Base-by-base conservation (phyloP, 2,888 invertebrate species). In the Callosobruchus maculatus region DNA sequence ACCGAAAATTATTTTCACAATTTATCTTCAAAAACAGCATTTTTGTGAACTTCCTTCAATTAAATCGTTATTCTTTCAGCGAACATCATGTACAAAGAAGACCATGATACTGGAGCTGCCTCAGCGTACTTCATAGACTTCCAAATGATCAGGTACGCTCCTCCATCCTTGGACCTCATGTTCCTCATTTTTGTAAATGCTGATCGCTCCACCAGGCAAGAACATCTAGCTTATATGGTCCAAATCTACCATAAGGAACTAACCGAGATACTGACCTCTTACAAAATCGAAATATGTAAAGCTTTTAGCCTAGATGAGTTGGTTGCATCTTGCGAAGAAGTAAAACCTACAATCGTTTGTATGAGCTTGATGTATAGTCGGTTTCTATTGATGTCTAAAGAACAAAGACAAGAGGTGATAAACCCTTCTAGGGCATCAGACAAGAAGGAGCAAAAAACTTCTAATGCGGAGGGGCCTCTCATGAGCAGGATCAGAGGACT, bases 81-180 rank as follows among this genome's bases (percentile, higher is more conserved):
- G 3, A 68, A 68, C 18, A 68, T 68, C 68, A n/a, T 68, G 20
- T n/a, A 21, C 5, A 68, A n/a, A 20, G 21, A 68, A 68, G 68
- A 68, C 21, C 20, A 4, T 7, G 18, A 3, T 13, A 21, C 5
- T 5, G 3, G 18, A 68, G 20, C 68, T 20, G 21, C 21, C 3
- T 68, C 68, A n/a, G 81, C 80, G 68, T 81, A 80, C 71, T 76
- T 85, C 22, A 75, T 85, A 7, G 84, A 85, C 78, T 85, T 79
- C 75, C 84, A 85, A 78, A 74, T 79, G 1, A 78, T 80, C 20
- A 75, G 83, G 68, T 93, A 91, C 82, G 90, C 90, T 21, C 92
- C 93, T 0, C 91, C 92, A 0, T 89, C 91, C 22, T 87, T 91
- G 66, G 93, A 94, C 80, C 86, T 92, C 0, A 88, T 90, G 83